Percentiles rank a stretch among this genome's conserved stretches.
These are phyloP conservation scores for Saccostrea echinata DNA, from an alignment of 1,140 invertebrate species.

Conservation along the genomic window DNA sequence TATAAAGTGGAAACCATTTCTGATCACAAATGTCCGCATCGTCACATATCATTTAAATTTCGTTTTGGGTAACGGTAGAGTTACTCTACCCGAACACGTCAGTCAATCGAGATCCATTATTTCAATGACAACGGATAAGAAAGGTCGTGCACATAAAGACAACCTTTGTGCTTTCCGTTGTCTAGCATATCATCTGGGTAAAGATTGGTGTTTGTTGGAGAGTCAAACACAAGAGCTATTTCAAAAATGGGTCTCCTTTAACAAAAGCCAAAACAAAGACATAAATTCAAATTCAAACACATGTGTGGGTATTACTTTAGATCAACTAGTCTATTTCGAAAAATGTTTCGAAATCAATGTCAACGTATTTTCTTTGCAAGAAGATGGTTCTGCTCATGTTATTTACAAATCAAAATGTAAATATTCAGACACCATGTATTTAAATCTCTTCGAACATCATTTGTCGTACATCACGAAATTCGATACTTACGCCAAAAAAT, in stretches of 20 bases:
- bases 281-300: constrained; percentile 20
- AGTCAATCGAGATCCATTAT: not conserved
- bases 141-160: constrained; percentile 1
- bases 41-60: constrained; percentile 18
- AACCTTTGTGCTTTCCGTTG: constrained; percentile 52
- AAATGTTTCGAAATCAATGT: constrained; percentile 19
- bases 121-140: not conserved
- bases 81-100: not conserved
- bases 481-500: not conserved
- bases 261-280: constrained; percentile 10
- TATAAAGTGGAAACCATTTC: constrained; percentile 47
- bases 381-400: constrained; percentile 2
- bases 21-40: constrained; percentile 40
- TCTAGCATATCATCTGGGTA: constrained; percentile 12
- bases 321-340: constrained; percentile 14
- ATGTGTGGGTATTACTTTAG: not conserved
- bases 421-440: not conserved
- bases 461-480: not conserved
- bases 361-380: constrained; percentile 5
- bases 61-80: constrained; percentile 16
- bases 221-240: constrained; percentile 55
- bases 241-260: constrained; percentile 56
- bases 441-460: constrained; percentile 13
- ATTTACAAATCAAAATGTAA: constrained; percentile 25
- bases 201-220: constrained; percentile 45